Base-by-base conservation (phyloP, 2,113 vertebrate species). In the Camelus bactrianus region DNA sequence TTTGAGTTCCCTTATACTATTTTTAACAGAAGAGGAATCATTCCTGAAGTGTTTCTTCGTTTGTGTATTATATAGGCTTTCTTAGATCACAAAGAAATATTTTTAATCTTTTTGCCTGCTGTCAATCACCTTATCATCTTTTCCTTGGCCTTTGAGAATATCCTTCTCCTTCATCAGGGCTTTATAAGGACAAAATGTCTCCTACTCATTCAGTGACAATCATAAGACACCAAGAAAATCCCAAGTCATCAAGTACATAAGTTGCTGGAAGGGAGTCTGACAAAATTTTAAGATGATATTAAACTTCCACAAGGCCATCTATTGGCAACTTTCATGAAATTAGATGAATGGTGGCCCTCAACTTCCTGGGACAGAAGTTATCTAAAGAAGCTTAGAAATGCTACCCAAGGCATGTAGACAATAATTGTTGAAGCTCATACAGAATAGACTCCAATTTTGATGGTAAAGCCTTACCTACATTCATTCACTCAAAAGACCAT, bases 181-280 rank as follows among this genome's bases (percentile, higher is more conserved):
- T 8, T 92, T 19, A 38, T 15, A 24, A 62, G 20, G 32, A 54
- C 42, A 92, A 81, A 81, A 38, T 12, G 65, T 94, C 20, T 96
- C 46, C 16, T 10, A 22, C 7, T 70, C 85, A 24, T 48, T 84
- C n/a, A 64, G 26, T 81, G 52, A 72, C 5, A 38, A 22, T 73
- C 19, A 84, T 42, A 87, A 50, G 64, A 88, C 30, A 62, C 19
- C 38, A 69, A 85, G 48, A 72, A 92, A 93, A 93, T 77, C 3
- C 28, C 65, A 85, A 70, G 46, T 91, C 54, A 15, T 91, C 38
- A 87, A 48, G 2, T 42, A 96, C 14, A 20, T 52, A 87, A 82
- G 72, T n/a, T 46, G 22, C 42, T 77, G 28, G 69, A 87, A 90
- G 48, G 38, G 91, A 90, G 50, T 84, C 13, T 95, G 69, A 80